Conservation (phyloP, 2,888 invertebrate species). For the Norana najaformis region DNA sequence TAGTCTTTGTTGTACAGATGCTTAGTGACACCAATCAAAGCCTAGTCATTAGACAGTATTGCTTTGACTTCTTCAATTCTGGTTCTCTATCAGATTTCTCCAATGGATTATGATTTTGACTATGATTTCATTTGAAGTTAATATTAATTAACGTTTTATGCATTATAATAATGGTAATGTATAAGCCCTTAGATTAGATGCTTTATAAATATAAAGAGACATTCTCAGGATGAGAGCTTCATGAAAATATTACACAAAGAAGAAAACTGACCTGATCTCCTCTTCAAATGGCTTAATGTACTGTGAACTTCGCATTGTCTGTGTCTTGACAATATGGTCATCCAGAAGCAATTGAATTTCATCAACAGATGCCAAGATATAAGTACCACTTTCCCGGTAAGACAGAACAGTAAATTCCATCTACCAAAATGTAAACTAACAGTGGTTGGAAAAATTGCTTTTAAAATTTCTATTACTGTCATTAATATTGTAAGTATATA, state of each 20-base stretch:
- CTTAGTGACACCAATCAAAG: too few relatives aligned
- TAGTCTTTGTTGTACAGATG: too few relatives aligned
- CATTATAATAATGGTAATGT: too few relatives aligned
- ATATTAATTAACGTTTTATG: too few relatives aligned
- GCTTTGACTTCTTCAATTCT: too few relatives aligned
- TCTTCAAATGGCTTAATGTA: slow-evolving; percentile 93
- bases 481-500: too few relatives aligned
- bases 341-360: slow-evolving; percentile 90
- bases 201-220: neutral
- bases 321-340: slow-evolving; percentile 93
- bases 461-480: too few relatives aligned
- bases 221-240: neutral
- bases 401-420: slow-evolving; percentile 62
- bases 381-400: slow-evolving; percentile 76
- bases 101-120: too few relatives aligned
- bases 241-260: neutral
- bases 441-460: slow-evolving; percentile 42
- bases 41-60: too few relatives aligned
- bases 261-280: slow-evolving; percentile 65
- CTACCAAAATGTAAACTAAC: slow-evolving; percentile 66
- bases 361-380: slow-evolving; percentile 84
- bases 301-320: slow-evolving; percentile 95
- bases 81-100: too few relatives aligned
- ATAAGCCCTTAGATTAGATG: too few relatives aligned
- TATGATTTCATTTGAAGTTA: too few relatives aligned